A percentile compares a stretch with the other conserved stretches of the same genome.
These are phyloP conservation scores for Zoanthus sociatus DNA, from an alignment of 92 coral and sea anemone species.

Conservation along the genomic window DNA sequence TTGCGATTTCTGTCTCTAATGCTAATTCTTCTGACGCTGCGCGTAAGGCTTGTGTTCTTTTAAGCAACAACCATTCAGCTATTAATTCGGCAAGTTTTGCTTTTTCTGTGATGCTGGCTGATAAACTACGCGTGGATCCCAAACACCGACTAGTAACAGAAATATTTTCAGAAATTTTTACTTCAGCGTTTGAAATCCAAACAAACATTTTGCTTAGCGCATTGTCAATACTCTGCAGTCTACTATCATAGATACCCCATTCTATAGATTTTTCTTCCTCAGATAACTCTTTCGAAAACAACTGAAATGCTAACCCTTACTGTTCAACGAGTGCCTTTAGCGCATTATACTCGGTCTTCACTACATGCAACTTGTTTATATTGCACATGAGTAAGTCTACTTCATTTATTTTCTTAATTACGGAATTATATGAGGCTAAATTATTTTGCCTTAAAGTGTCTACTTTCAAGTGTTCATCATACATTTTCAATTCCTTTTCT, in stretches of 20 bases:
- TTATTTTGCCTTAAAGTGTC: constrained; percentile 7
- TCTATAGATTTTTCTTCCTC: constrained; percentile 5
- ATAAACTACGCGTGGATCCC: too few species aligned
- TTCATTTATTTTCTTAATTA: constrained; percentile 30
- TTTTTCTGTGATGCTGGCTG: constrained; percentile 12
- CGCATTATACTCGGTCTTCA: constrained; percentile 20
- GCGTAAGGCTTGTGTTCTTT: constrained; percentile 6
- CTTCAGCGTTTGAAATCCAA: constrained; percentile 12
- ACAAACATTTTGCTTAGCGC: constrained; percentile 10
- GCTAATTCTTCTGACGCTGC: constrained; percentile 13
- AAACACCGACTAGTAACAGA: neutral
- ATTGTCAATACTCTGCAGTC: neutral
- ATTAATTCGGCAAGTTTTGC: constrained; percentile 16
- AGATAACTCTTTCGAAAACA: neutral
- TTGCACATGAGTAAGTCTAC: constrained; percentile 33
- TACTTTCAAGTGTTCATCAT: constrained; percentile 13
- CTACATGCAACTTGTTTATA: constrained; percentile 25
- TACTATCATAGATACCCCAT: neutral
- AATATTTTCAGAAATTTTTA: constrained; percentile 1
- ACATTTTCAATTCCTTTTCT: neutral
- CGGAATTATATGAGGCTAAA: constrained; percentile 20
- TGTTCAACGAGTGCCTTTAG: constrained; percentile 28
- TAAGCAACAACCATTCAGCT: constrained; percentile 35
- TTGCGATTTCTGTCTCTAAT: constrained; percentile 43
- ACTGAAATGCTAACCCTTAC: neutral